Base-by-base conservation (phyloP, 2,888 invertebrate genomes). In the Ormyrus nitidulus region DNA sequence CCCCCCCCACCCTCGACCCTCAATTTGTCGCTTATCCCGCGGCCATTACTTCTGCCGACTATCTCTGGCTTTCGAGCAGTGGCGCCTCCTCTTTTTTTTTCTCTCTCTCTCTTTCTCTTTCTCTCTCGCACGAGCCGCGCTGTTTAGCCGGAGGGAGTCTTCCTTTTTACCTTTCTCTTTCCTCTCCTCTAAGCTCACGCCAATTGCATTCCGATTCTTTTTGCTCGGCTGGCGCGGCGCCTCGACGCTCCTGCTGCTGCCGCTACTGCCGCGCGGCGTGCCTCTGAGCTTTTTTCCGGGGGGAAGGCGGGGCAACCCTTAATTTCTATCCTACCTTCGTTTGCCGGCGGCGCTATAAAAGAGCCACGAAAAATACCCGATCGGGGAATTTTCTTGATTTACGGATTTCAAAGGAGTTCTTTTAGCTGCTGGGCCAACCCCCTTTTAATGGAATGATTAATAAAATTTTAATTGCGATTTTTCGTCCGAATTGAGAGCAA, bases 171-270 rank as follows among this genome's bases (percentile, higher is more conserved):
- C 68, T 58, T 13, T 59, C 76, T 46, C 19, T 54, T 54, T 56
- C 53, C 13, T 69, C 76, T 54, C 76, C 66, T 66, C 61, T 72
- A 62, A 76, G 62, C 77, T 77, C 71, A 84, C 86, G 84, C 85
- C 87, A 86, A 87, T 87, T 87, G 86, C 87, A 86, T 85, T 85
- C 84, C 85, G 86, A 73, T 79, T 87, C 86, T 87, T 87, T 77
- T 77, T 77, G 62, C 70, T 77, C 77, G 64, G 48, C 61, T 54
- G 61, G 48, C 46, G 48, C 46, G 8, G 9, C 53, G 9, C 8
- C 11, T 8, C 62, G 62, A 10, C 44, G 62, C 46, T 8, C 56
- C 64, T 73, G 51, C 46, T 62, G 19, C 19, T 1, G 19, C 59
- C n/a, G n/a, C 46, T 34, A 34, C 62, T 11, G n/a, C 13, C 65